Evolutionary conservation across 1,140 invertebrate species (phyloP), one percentile per base, ranked within the genome.

Genomic region (Eupristina koningsbergeri): DNA sequence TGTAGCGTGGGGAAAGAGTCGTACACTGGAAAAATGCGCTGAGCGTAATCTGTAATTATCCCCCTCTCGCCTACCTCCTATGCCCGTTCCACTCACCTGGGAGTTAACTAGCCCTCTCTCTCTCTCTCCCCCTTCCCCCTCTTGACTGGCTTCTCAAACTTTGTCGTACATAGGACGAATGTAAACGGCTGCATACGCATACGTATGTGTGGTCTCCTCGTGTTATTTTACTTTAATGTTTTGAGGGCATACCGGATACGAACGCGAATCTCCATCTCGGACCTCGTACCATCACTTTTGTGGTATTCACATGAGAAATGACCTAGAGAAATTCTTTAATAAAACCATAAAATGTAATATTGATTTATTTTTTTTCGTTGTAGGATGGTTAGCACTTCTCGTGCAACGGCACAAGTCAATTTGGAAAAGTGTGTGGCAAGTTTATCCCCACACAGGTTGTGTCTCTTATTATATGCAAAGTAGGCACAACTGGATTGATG

Each of bases 1-100:
- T 22, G 7, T 8, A 6, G 19, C 13, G 3, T 39, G 47, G 31
- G 64, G 26, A 36, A 13, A 36, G 67, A 79, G 26, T 29, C 8
- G 45, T 69, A 69, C 69, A 45, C 39, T 80, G 36, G 78, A 69
- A 80, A 53, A 90, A 89, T 89, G 90, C 90, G 86, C 89, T 88
- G 87, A 90, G 84, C 77, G 83, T 79, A 71, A 86, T 89, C 88
- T 88, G 89, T 89, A 91, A 91, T 91, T 91, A 91, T 91, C 89
- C 88, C 89, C 85, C 75, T 80, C 75, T 61, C 69, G n/a, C 45
- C 80, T 31, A 29, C 69, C 34, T 39, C 36, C 67, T 71, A 11
- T 64, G 15, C 29, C 19, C 63, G 9, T 64, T 64, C 63, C 9
- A 34, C 29, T 64, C 63, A 31, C 63, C 31, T 58, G 53, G 53